A percentile compares a stretch with the other conserved stretches of the same genome.
phyloP scores from a whole-genome alignment of 2,888 invertebrate genomes.

The Sinohyriopsis cumingii region DNA sequence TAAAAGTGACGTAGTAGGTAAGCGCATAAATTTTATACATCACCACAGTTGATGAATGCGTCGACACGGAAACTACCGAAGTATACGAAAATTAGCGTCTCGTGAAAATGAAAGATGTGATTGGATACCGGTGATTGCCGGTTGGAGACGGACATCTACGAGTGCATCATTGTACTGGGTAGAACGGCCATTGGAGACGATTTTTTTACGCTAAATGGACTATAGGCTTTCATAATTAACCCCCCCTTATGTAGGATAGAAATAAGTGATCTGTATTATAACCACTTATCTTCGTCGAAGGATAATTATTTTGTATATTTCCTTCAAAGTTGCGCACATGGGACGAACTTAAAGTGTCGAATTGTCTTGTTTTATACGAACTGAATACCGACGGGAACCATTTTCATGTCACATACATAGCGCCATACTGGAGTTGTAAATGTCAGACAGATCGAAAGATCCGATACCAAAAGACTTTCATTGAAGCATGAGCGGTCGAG shows the following conservation, averaged over 20 bases:
- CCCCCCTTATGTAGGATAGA: constrained; percentile 5
- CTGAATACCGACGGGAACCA: constrained; percentile 22
- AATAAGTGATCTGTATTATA: constrained; percentile 2
- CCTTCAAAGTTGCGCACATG: background rate
- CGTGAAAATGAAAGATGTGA: constrained; percentile 7
- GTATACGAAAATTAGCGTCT: no score
- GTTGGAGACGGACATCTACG: constrained; percentile 11
- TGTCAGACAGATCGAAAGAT: constrained; percentile 36
- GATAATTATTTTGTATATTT: background rate
- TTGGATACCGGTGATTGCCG: constrained; percentile 37
- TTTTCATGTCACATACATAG: constrained; percentile 21
- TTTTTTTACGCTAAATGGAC: constrained; percentile 11
- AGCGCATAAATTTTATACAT: no score
- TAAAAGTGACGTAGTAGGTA: no score
- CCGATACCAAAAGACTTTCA: constrained; percentile 36
- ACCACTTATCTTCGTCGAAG: no score
- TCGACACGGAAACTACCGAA: no score
- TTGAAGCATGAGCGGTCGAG: constrained; percentile 65
- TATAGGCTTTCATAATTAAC: no score
- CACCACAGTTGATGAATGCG: no score
- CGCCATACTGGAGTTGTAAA: constrained; percentile 48
- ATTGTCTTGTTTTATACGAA: constrained; percentile 1
- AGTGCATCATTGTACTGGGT: constrained; percentile 42
- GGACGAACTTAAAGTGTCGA: background rate
- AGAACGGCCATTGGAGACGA: constrained; percentile 62